Conservation (phyloP, 2,888 invertebrate genomes). For the Pandemis corylana region DNA sequence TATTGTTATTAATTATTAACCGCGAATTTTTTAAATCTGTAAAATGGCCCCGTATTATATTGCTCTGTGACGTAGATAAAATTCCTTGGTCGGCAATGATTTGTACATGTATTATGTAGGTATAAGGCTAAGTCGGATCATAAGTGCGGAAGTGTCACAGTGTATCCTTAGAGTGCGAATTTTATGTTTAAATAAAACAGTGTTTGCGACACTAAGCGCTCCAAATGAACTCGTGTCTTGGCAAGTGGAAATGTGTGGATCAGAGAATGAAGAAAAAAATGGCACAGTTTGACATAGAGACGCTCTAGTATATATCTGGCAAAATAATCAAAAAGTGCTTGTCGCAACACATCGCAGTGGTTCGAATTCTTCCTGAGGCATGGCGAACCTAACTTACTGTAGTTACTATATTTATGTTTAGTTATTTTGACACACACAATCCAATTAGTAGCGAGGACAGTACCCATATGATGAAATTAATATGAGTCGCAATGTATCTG, state of each 20-base stretch:
- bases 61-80: no score
- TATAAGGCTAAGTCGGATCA: background rate
- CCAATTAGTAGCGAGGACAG: conserved; percentile 29
- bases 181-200: background rate
- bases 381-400: background rate
- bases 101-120: no score
- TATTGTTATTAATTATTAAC: no score
- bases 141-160: background rate
- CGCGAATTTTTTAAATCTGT: no score
- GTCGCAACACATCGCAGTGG: background rate
- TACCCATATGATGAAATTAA: conserved; percentile 22
- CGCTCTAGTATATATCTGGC: background rate
- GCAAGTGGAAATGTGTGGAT: background rate
- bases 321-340: background rate
- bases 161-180: background rate
- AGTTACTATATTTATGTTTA: background rate
- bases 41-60: no score
- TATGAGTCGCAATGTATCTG: conserved; percentile 28
- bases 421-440: conserved; percentile 13
- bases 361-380: background rate
- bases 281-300: background rate
- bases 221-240: background rate
- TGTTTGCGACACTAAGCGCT: background rate
- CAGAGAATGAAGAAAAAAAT: no score
- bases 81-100: no score